Conservation (phyloP, 2,113 vertebrate genomes). For the Caretta caretta region DNA sequence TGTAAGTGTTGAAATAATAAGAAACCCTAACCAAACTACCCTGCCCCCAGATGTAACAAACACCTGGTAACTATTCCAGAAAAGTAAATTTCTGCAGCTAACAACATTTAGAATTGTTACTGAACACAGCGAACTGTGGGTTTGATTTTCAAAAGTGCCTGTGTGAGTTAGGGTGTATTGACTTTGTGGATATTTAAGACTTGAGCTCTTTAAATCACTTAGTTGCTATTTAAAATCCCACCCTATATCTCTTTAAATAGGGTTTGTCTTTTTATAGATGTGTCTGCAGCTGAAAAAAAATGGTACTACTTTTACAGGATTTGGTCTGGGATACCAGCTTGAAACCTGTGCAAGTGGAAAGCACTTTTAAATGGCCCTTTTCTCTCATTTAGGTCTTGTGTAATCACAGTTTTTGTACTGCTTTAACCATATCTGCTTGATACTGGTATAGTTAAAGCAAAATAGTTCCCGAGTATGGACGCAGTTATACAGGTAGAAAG, state of each 20-base stretch:
- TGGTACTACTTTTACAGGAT: neutral
- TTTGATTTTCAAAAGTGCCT: neutral
- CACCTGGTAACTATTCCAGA: fast-evolving
- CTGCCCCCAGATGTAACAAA: neutral
- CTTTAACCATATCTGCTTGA: too few relatives aligned
- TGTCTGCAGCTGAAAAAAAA: neutral
- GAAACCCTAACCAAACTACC: neutral
- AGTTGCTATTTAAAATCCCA: neutral
- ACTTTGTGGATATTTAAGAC: neutral
- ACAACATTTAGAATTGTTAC: fast-evolving
- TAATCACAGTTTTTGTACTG: too few relatives aligned
- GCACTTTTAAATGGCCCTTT: too few relatives aligned
- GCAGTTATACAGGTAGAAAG: too few relatives aligned
- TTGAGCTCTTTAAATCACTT: neutral
- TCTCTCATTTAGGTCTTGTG: too few relatives aligned
- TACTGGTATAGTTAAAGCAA: too few relatives aligned
- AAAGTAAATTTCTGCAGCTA: neutral
- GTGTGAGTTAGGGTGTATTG: neutral
- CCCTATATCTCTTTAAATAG: neutral
- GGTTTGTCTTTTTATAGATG: neutral
- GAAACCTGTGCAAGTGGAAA: too few relatives aligned
- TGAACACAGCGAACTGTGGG: neutral
- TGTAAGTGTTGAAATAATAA: neutral
- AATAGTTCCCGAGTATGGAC: too few relatives aligned
- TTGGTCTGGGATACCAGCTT: neutral